phyloP scores from a whole-genome alignment of 2,797 vertebrate genomes.

The Microtus californicus region DNA sequence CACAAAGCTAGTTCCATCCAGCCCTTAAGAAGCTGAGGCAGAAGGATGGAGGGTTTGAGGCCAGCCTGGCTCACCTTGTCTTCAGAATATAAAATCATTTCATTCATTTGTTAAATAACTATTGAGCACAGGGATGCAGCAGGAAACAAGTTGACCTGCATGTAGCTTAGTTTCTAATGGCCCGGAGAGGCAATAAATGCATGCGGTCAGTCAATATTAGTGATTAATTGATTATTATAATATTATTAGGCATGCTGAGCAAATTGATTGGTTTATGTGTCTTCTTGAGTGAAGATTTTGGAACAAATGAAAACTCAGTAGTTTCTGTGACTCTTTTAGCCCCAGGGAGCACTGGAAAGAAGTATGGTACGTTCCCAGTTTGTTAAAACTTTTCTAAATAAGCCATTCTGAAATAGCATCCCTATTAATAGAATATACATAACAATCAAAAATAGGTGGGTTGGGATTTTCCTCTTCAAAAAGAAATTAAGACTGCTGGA shows the following conservation, averaged over 20 bases:
- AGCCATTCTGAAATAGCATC: constrained; percentile 59
- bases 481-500: constrained; percentile 44
- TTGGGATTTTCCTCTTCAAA: constrained; percentile 44
- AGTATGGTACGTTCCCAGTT: neutral
- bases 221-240: neutral
- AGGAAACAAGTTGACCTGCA: neutral
- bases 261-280: constrained; percentile 46
- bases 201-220: neutral
- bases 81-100: neutral
- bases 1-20: no score
- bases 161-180: constrained; percentile 7
- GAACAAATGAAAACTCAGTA: neutral
- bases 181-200: constrained; percentile 24
- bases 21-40: neutral
- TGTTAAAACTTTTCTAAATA: constrained; percentile 15
- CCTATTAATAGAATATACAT: constrained; percentile 24
- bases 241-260: neutral
- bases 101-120: neutral
- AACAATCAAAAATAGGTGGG: constrained; percentile 38
- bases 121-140: neutral
- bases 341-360: neutral
- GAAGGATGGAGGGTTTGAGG: neutral
- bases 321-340: constrained; percentile 11
- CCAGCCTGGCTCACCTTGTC: neutral
- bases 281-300: constrained; percentile 38